Conservation (phyloP, 2,888 invertebrate genomes). For the Nomada hirtipes region DNA sequence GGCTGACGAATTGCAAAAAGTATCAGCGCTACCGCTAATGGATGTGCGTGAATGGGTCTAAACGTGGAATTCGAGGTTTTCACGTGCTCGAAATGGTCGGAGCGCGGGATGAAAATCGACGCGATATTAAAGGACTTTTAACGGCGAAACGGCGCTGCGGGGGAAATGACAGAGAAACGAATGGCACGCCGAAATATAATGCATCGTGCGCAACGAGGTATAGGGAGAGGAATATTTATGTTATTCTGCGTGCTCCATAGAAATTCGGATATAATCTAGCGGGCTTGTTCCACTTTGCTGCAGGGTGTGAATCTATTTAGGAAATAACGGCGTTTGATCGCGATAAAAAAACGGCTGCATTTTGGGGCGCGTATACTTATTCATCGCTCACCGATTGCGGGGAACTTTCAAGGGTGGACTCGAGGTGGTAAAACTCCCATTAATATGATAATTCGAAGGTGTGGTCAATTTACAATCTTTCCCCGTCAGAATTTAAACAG, state of each 20-base stretch:
- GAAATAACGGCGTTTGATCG: not conserved
- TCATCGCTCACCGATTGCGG: not conserved
- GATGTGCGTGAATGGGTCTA: constrained; percentile 4
- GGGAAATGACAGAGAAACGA: not conserved
- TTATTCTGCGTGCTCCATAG: constrained; percentile 2
- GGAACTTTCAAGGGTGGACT: not conserved
- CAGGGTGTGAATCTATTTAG: not conserved
- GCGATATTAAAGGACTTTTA: constrained; percentile 5
- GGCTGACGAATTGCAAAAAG: constrained; percentile 15
- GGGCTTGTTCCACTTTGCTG: not conserved
- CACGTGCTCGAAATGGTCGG: constrained; percentile 11
- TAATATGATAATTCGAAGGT: not conserved
- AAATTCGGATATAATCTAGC: not conserved
- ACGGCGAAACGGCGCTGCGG: not conserved
- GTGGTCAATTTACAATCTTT: too few species aligned
- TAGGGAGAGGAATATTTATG: constrained; percentile 12
- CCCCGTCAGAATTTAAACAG: too few species aligned
- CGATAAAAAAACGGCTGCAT: not conserved
- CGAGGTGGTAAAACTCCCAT: not conserved
- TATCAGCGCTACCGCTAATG: constrained; percentile 14
- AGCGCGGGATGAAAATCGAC: not conserved
- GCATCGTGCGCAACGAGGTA: not conserved
- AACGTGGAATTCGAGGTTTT: constrained; percentile 1
- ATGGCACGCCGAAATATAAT: not conserved
- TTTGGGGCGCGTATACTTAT: constrained; percentile 7